Conservation (phyloP, 2,113 vertebrate species). For the Pelobates fuscus region DNA sequence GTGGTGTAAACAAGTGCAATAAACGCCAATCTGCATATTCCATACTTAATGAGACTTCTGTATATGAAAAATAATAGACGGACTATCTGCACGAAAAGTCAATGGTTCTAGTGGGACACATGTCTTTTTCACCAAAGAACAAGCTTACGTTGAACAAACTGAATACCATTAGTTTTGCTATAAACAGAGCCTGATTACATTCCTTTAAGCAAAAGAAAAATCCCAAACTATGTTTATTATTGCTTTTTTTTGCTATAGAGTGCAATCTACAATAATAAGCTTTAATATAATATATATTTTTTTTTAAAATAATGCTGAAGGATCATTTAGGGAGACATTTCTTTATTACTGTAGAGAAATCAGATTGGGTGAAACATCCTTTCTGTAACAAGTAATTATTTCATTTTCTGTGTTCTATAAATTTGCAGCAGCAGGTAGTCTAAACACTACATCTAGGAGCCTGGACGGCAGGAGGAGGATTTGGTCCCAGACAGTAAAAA, state of each 20-base stretch:
- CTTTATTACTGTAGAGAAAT: neutral
- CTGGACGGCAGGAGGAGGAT: neutral
- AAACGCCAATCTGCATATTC: slow-evolving; percentile 47
- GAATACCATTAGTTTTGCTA: neutral
- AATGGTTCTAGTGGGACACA: slow-evolving; percentile 18
- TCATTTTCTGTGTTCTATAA: neutral
- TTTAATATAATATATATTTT: slow-evolving; percentile 17
- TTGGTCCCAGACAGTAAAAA: no score
- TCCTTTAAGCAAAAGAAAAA: neutral
- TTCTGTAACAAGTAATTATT: neutral
- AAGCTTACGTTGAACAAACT: neutral
- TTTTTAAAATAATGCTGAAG: no score
- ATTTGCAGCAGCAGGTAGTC: neutral
- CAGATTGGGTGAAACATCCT: neutral
- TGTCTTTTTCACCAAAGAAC: neutral
- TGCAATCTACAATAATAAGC: slow-evolving; percentile 19
- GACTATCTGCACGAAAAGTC: slow-evolving; percentile 28
- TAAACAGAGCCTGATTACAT: slow-evolving; percentile 4
- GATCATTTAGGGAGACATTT: neutral
- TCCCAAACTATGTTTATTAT: slow-evolving; percentile 4
- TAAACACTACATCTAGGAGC: neutral
- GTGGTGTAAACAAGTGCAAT: slow-evolving; percentile 49
- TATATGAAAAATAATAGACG: slow-evolving; percentile 41
- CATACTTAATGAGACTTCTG: slow-evolving; percentile 46
- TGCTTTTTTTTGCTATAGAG: slow-evolving; percentile 8